Evolutionary conservation across 2,888 invertebrate genomes (phyloP).

Genomic region (Cryptocephalus primarius): DNA sequence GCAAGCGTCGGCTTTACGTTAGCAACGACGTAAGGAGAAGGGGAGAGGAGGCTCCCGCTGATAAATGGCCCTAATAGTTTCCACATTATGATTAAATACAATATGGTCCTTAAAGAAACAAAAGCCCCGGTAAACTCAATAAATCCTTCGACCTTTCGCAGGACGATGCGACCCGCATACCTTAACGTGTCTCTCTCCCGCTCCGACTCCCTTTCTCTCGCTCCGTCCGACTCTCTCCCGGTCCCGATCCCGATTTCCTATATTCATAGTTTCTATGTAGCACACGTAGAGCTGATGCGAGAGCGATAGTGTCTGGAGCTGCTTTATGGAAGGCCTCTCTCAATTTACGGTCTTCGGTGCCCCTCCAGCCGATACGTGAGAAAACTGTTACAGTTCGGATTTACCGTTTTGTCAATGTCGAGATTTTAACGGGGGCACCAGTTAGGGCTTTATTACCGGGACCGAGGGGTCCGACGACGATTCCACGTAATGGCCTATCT

Average conservation of each 20-base stretch:
- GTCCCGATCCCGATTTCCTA: constrained; percentile 2
- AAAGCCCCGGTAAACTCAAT: background rate
- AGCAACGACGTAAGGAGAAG: too few relatives aligned
- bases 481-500: background rate
- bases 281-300: constrained; percentile 36
- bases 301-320: constrained; percentile 35
- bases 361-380: constrained; percentile 31
- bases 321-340: constrained; percentile 34
- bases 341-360: constrained; percentile 31
- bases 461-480: background rate
- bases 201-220: constrained; percentile 15
- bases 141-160: background rate
- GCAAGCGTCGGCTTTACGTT: too few relatives aligned
- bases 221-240: background rate
- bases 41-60: background rate
- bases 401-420: constrained; percentile 32
- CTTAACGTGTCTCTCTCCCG: background rate
- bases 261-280: constrained; percentile 34
- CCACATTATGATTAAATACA: constrained; percentile 6
- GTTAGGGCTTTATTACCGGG: constrained; percentile 1
- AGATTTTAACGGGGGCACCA: constrained; percentile 23
- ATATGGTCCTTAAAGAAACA: constrained; percentile 1
- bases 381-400: constrained; percentile 27
- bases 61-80: constrained; percentile 4
- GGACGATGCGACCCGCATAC: background rate